Percentiles rank a stretch among this genome's conserved stretches.
Evolutionary conservation across 2,113 vertebrate species (phyloP).

Genomic region (Ameiurus melas): DNA sequence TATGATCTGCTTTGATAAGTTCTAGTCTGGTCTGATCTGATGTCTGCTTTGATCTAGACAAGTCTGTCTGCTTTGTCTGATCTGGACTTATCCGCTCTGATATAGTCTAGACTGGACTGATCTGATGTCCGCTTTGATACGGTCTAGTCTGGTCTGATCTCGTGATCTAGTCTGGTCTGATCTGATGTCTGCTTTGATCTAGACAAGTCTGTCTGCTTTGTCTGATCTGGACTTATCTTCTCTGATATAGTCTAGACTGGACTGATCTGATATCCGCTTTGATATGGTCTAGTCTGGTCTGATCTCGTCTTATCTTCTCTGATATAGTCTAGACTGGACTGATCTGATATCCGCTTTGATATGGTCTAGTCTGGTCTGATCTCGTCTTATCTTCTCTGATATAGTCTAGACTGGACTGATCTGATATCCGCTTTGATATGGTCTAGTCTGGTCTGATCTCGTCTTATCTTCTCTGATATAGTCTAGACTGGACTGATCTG

Average conservation of each 20-base stretch:
- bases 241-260: not conserved
- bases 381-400: not conserved
- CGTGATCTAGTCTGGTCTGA: not conserved
- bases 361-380: not conserved
- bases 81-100: not conserved
- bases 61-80: not conserved
- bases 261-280: not conserved
- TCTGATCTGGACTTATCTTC: not conserved
- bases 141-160: not conserved
- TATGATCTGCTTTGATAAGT: not conserved
- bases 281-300: not conserved
- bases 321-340: not conserved
- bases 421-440: too few relatives aligned
- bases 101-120: not conserved
- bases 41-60: not conserved
- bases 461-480: not conserved
- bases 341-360: not conserved
- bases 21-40: not conserved
- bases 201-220: too few relatives aligned
- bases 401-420: too few relatives aligned
- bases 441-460: not conserved
- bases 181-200: too few relatives aligned
- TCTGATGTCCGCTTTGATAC: not conserved
- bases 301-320: not conserved
- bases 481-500: not conserved